Evolutionary conservation across 2,888 invertebrate genomes (phyloP).

Genomic region (Tinea pellionella): DNA sequence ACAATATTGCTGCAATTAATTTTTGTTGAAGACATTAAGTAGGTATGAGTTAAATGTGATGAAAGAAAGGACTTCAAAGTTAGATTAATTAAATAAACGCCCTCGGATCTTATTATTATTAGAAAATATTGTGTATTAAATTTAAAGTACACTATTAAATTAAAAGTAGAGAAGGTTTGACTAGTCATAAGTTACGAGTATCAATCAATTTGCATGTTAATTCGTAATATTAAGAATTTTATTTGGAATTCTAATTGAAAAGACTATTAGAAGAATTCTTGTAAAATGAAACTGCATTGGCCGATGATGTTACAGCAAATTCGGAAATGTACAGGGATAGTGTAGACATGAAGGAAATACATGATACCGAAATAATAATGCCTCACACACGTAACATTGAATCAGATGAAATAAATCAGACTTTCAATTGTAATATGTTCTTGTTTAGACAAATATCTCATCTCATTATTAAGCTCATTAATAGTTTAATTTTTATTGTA

Average conservation of each 20-base stretch:
- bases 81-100: not conserved
- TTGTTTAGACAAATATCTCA: not conserved
- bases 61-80: not conserved
- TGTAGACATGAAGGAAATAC: conserved; percentile 32
- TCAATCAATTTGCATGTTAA: conserved; percentile 50
- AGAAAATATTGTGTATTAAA: not conserved
- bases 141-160: conserved; percentile 26
- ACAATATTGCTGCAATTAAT: not conserved
- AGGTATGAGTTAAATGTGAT: not conserved
- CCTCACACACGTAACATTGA: not conserved
- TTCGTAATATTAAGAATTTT: conserved; percentile 27
- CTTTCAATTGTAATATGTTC: not conserved
- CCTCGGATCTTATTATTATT: not conserved
- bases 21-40: not conserved
- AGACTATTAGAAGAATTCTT: conserved; percentile 6
- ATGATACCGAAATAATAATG: conserved; percentile 21
- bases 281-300: conserved; percentile 17
- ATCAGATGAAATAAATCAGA: not conserved
- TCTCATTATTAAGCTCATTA: conserved; percentile 44
- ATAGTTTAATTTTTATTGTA: conserved; percentile 55
- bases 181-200: conserved; percentile 69
- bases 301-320: conserved; percentile 39
- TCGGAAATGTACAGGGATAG: conserved; percentile 69
- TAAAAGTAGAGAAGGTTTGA: conserved; percentile 55
- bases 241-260: not conserved